phyloP scores from a whole-genome alignment of 2,797 vertebrate species.

The Podarcis lilfordi region DNA sequence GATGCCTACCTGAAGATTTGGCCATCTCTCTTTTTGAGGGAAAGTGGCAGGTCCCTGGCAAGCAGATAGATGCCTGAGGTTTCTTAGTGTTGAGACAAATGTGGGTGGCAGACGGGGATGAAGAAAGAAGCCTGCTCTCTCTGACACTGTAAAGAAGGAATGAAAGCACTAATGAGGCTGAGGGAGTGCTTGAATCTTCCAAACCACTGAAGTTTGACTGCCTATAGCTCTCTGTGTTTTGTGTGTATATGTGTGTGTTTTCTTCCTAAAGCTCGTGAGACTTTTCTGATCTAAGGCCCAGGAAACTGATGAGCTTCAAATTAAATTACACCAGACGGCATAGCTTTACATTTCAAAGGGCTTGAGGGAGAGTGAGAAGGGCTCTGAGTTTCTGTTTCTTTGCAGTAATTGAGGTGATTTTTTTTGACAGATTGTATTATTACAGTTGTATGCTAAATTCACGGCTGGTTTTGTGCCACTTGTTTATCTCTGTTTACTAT shows the following conservation, averaged over 20 bases:
- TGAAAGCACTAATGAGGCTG: slow-evolving; percentile 40
- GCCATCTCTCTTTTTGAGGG: background rate
- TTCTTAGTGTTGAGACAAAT: background rate
- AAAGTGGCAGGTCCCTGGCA: background rate
- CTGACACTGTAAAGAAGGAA: slow-evolving; percentile 12
- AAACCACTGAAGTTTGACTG: slow-evolving; percentile 42
- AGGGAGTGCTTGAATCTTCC: slow-evolving; percentile 34
- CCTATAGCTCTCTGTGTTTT: slow-evolving; percentile 11
- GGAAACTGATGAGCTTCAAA: slow-evolving; percentile 61
- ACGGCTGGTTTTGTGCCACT: slow-evolving; percentile 42
- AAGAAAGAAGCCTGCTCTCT: background rate
- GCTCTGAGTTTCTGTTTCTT: slow-evolving; percentile 46
- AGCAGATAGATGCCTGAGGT: background rate
- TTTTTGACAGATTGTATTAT: background rate
- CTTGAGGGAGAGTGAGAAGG: slow-evolving; percentile 46
- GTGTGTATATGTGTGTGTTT: background rate
- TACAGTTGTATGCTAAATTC: slow-evolving; percentile 1
- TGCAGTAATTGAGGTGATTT: slow-evolving; percentile 55
- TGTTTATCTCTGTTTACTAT: slow-evolving; percentile 50
- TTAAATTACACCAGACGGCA: slow-evolving; percentile 45
- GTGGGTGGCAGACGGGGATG: background rate
- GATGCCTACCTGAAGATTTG: background rate
- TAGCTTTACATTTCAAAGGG: slow-evolving; percentile 63
- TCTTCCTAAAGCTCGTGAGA: slow-evolving; percentile 50
- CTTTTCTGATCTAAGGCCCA: slow-evolving; percentile 48